Percentiles rank a stretch among this genome's conserved stretches.
Evolutionary conservation across 2,797 vertebrate genomes (phyloP).

Genomic region (Spizella passerina): DNA sequence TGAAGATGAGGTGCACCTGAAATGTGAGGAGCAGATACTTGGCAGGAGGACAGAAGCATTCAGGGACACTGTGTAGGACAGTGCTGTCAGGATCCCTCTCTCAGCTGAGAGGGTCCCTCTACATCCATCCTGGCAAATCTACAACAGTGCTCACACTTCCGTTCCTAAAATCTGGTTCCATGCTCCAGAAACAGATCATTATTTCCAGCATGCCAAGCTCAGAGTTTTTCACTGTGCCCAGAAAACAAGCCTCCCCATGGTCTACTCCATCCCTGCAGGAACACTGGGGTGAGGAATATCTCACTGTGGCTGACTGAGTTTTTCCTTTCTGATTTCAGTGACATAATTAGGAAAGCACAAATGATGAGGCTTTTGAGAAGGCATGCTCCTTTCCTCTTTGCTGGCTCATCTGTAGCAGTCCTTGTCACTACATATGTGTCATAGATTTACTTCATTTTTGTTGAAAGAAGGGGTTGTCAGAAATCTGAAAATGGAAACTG

Average conservation of each 20-base stretch:
- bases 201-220: neutral
- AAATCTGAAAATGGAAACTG: slow-evolving; percentile 17
- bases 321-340: slow-evolving; percentile 39
- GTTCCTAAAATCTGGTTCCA: neutral
- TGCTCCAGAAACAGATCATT: neutral
- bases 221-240: neutral
- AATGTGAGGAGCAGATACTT: neutral
- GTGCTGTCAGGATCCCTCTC: neutral
- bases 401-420: slow-evolving; percentile 10
- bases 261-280: neutral
- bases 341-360: neutral
- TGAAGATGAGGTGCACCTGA: neutral
- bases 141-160: neutral
- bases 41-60: neutral
- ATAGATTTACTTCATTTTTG: slow-evolving; percentile 45
- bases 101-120: neutral
- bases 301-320: neutral
- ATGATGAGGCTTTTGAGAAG: neutral
- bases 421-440: neutral
- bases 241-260: neutral
- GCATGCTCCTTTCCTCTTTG: neutral
- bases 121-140: neutral
- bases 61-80: neutral
- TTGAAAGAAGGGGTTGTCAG: slow-evolving; percentile 50
- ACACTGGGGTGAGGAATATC: neutral